phyloP scores from a whole-genome alignment of 2,888 invertebrate genomes.

The Trichopoda pennipes region DNA sequence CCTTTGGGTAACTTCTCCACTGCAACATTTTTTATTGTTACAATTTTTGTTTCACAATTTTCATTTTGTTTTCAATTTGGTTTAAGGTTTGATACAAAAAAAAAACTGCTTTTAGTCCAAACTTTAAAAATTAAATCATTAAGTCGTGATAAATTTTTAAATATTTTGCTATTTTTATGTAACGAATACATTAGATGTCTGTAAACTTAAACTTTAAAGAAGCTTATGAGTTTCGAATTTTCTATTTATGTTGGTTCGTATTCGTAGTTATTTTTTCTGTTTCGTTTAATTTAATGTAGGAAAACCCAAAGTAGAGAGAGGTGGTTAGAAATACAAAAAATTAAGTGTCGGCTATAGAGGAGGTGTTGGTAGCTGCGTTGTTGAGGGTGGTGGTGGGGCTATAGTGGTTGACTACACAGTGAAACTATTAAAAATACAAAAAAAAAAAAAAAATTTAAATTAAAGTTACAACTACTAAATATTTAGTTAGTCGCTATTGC shows the following conservation, averaged over 20 bases:
- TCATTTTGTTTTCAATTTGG: not conserved
- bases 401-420: constrained; percentile 12
- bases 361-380: constrained; percentile 9
- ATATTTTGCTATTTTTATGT: not conserved
- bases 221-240: constrained; percentile 41
- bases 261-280: constrained; percentile 1
- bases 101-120: not conserved
- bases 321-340: constrained; percentile 17
- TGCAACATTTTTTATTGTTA: too few species aligned
- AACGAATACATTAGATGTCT: constrained; percentile 32
- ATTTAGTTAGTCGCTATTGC: constrained; percentile 28
- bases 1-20: too few species aligned
- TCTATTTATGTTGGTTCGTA: constrained; percentile 7
- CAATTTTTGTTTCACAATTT: not conserved
- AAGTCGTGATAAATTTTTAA: constrained; percentile 16
- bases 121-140: constrained; percentile 20
- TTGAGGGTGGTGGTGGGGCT: constrained; percentile 3
- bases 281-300: constrained; percentile 15
- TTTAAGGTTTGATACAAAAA: not conserved
- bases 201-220: constrained; percentile 57
- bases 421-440: constrained; percentile 50
- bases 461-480: constrained; percentile 47
- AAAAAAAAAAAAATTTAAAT: too few species aligned
- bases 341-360: constrained; percentile 25
- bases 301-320: constrained; percentile 17